These are phyloP conservation scores for Melanostoma mellinum DNA, from an alignment of 2,888 invertebrate genomes.

Conservation along the genomic window DNA sequence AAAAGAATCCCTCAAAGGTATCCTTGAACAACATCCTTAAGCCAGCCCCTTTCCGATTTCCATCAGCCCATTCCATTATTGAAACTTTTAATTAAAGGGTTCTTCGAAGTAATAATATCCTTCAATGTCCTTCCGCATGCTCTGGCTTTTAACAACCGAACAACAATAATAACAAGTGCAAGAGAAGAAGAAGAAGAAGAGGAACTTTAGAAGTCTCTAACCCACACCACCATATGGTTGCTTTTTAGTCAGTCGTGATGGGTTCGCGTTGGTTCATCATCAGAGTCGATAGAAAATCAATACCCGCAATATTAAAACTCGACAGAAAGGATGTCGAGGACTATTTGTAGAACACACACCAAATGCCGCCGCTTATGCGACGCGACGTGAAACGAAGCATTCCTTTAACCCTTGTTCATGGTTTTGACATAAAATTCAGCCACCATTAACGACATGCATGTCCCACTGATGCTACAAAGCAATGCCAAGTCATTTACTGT, in stretches of 20 bases:
- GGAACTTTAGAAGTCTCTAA: constrained; percentile 28
- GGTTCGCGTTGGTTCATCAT: neutral
- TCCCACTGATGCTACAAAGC: constrained; percentile 65
- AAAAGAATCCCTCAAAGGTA: neutral
- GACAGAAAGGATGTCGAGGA: constrained; percentile 60
- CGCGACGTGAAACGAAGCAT: constrained; percentile 9
- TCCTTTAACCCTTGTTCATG: constrained; percentile 59
- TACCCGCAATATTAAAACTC: constrained; percentile 70
- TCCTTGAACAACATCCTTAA: constrained; percentile 16
- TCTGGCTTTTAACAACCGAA: neutral
- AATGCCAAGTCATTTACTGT: constrained; percentile 63
- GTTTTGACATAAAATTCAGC: constrained; percentile 66
- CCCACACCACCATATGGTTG: constrained; percentile 10
- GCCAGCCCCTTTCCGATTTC: constrained; percentile 4
- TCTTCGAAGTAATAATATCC: constrained; percentile 67
- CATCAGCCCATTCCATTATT: constrained; percentile 40
- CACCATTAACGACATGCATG: constrained; percentile 65
- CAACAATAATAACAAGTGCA: neutral
- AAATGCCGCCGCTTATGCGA: constrained; percentile 19
- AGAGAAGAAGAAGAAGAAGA: neutral
- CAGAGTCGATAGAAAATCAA: constrained; percentile 67
- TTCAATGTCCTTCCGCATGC: constrained; percentile 47
- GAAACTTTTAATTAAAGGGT: constrained; percentile 68
- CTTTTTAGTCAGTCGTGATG: neutral
- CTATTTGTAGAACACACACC: constrained; percentile 55